Evolutionary conservation across 2,888 invertebrate genomes (phyloP), one percentile per base, ranked within the genome.

Genomic region (Ormyrus pomaceus): DNA sequence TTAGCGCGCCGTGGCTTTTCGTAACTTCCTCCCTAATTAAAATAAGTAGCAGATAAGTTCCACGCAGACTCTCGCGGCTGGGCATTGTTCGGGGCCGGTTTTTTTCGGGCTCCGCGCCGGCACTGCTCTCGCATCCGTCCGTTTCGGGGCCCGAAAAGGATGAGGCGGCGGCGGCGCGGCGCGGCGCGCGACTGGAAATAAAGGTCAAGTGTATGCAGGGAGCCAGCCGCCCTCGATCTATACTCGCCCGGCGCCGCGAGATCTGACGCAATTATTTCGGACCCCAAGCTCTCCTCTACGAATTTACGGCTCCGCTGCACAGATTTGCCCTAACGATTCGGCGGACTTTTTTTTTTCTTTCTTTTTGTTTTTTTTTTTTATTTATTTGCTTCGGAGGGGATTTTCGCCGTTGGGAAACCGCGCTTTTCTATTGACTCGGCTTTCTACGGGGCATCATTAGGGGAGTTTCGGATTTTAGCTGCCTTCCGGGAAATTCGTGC

Each of bases 11-110:
- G 81, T 65, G 74, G 66, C 77, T 84, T 86, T 88, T 89, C 88
- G 89, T 88, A 89, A 89, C 87, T 87, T 89, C 89, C 89, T 88
- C 82, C 76, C 83, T 87, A 88, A 88, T 89, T 88, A 88, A 87
- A 88, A 87, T 86, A 84, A 87, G 85, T 84, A 84, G 84, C 83
- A 88, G 88, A 88, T 88, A 88, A 87, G 86, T 83, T 84, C 84
- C 84, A 84, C 81, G 85, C 83, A 80, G 74, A 81, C 73, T 73
- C 79, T 76, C 83, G 80, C 83, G 78, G 82, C 61, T 73, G 73
- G 80, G 86, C 84, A 89, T 88, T 88, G 88, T 89, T 89, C 83
- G 82, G 82, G 79, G 80, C 34, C 34, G 34, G 83, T 85, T 86
- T 81, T 80, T 78, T 75, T 66, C 58, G 50, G 83, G n/a, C 34